Conservation (phyloP, 2,888 invertebrate genomes). For the Hoplodrina ambigua region DNA sequence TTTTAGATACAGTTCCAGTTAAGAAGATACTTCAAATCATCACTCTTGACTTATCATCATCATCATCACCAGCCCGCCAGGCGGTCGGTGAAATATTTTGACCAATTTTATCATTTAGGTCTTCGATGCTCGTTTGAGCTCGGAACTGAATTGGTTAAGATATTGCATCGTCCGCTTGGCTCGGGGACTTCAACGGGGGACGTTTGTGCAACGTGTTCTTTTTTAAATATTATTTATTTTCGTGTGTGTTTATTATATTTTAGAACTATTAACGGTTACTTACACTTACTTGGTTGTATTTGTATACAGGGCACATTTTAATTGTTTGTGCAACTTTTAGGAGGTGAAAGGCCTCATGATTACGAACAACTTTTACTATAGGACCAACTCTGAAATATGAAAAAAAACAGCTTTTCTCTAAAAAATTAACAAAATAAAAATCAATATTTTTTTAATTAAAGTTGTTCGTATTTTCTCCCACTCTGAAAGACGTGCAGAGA, state of each 20-base stretch:
- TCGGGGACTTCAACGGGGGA: conserved; percentile 77
- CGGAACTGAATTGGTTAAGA: conserved; percentile 89
- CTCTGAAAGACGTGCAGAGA: no score
- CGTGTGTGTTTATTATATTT: neutral
- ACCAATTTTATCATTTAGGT: conserved; percentile 84
- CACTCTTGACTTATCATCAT: neutral
- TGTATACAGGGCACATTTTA: neutral
- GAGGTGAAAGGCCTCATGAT: neutral
- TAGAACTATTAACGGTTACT: neutral
- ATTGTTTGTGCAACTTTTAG: neutral
- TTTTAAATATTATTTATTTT: conserved; percentile 6
- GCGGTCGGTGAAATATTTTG: conserved; percentile 89
- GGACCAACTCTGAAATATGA: neutral
- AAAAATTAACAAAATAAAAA: no score
- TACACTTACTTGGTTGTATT: neutral
- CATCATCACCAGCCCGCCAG: conserved; percentile 73
- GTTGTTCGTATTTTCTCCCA: no score
- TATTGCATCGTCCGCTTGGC: conserved; percentile 89
- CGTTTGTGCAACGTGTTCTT: conserved; percentile 16
- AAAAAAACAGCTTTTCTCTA: neutral
- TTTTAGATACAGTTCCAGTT: conserved; percentile 2
- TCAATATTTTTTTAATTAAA: no score
- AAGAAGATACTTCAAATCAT: conserved; percentile 13
- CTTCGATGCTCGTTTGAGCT: conserved; percentile 60
- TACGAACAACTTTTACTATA: neutral